These are phyloP conservation scores for Drosophila lutescens DNA, from an alignment of 2,888 invertebrate genomes.

Conservation along the genomic window DNA sequence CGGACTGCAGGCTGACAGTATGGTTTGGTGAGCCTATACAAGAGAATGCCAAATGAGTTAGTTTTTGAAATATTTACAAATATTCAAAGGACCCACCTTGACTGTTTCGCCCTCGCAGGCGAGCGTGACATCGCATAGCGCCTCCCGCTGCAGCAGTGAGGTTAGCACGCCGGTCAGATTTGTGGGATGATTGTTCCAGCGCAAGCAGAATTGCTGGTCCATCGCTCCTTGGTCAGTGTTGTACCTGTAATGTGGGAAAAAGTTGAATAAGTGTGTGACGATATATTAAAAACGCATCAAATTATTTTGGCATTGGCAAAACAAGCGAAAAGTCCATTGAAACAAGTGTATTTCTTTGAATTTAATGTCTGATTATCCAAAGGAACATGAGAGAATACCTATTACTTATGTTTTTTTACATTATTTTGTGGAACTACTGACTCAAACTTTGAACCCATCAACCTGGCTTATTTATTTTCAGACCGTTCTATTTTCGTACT, in stretches of 20 bases:
- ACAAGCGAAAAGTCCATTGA: not conserved
- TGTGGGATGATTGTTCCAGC: slow-evolving; percentile 97
- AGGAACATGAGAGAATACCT: too few relatives aligned
- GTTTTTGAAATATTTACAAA: not conserved
- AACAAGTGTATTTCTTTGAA: too few relatives aligned
- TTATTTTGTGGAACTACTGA: too few relatives aligned
- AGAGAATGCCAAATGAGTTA: not conserved
- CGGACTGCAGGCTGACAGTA: slow-evolving; percentile 96
- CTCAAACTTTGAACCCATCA: too few relatives aligned
- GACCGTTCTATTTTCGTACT: not conserved
- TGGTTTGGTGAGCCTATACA: slow-evolving; percentile 93
- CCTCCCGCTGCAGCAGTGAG: slow-evolving; percentile 93
- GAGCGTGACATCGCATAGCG: slow-evolving; percentile 95
- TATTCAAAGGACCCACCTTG: slow-evolving; percentile 85
- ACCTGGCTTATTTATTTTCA: not conserved
- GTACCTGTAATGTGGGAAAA: slow-evolving; percentile 75
- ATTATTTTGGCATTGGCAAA: not conserved
- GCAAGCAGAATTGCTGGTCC: slow-evolving; percentile 93
- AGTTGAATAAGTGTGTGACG: not conserved
- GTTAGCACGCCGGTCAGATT: slow-evolving; percentile 95
- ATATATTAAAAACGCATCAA: not conserved
- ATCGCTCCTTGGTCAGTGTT: slow-evolving; percentile 86
- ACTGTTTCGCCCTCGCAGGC: slow-evolving; percentile 96
- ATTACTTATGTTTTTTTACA: too few relatives aligned
- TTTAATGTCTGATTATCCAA: too few relatives aligned